Base-by-base conservation (phyloP, 2,888 invertebrate species). In the Rhagium mordax region DNA sequence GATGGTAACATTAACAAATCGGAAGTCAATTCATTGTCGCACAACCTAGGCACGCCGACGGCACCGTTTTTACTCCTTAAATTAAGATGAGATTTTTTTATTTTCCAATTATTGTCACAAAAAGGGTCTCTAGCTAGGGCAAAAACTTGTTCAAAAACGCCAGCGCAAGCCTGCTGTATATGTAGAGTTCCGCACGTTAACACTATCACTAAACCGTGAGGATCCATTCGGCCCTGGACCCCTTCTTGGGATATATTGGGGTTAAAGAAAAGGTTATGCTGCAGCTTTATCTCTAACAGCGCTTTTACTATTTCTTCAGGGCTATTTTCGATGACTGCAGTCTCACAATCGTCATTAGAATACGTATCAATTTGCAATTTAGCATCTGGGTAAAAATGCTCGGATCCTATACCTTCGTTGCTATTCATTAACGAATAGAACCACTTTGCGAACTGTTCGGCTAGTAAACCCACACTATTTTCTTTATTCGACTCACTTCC, bases 141-240 rank as follows among this genome's bases (percentile, higher is more conserved):
- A 86, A 93, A 93, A 55, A 89, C 87, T 81, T 93, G 92, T 82
- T 93, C 93, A 84, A 93, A 94, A 29, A 92, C 86, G 1, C 93
- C 94, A 0, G 91, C 89, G 77, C 89, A 90, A 27, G 86, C 85
- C 3, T 86, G 79, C 13, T 85, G 84, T 3, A 88, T 86, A 82
- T 93, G 93, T 33, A 93, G 82, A 0, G 92, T 92, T 16, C 94
- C 93, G 86, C 92, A 92, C 0, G 89, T 89, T 59, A 92, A 82
- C 7, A 93, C 89, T 59, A 91, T 82, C 0, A 92, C 91, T 55
- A 93, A 84, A 0, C 93, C 93, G 83, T 93, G 92, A 0, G 89
- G 88, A 83, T 92, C 90, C 75, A 90, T 88, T 74, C 89, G 88
- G 3, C 91, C 91, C 79, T 89, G 88, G 0, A 92, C 88, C 3